phyloP scores from a whole-genome alignment of 1,140 invertebrate genomes.

The Apis cerana region DNA sequence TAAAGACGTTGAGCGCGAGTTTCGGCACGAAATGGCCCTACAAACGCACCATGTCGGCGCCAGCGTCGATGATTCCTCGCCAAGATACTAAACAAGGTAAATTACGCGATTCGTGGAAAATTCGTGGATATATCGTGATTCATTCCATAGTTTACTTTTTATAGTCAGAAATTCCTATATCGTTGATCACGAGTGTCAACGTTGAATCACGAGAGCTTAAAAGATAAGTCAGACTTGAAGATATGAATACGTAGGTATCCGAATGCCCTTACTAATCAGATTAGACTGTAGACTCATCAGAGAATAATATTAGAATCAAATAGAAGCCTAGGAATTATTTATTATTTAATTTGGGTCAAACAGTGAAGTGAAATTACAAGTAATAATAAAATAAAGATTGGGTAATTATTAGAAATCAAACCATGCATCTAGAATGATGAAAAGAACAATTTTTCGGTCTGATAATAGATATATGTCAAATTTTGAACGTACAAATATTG shows the following conservation, averaged over 20 bases:
- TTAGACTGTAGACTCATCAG: background rate
- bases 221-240: too few relatives aligned
- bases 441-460: too few relatives aligned
- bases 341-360: too few relatives aligned
- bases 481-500: too few relatives aligned
- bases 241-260: background rate
- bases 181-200: background rate
- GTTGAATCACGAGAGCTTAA: background rate
- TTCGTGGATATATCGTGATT: background rate
- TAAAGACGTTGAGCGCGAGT: conserved; percentile 93
- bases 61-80: conserved; percentile 89
- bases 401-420: too few relatives aligned
- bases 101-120: background rate
- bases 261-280: background rate
- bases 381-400: background rate
- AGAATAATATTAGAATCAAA: background rate
- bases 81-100: conserved; percentile 90
- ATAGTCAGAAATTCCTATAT: conserved; percentile 2
- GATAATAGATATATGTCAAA: too few relatives aligned
- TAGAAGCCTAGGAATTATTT: background rate
- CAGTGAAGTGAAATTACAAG: too few relatives aligned
- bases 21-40: conserved; percentile 97
- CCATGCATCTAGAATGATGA: too few relatives aligned
- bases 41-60: conserved; percentile 95
- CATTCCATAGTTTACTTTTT: background rate